Conservation (phyloP, 2,888 invertebrate genomes). For the Flexamia atlantica region DNA sequence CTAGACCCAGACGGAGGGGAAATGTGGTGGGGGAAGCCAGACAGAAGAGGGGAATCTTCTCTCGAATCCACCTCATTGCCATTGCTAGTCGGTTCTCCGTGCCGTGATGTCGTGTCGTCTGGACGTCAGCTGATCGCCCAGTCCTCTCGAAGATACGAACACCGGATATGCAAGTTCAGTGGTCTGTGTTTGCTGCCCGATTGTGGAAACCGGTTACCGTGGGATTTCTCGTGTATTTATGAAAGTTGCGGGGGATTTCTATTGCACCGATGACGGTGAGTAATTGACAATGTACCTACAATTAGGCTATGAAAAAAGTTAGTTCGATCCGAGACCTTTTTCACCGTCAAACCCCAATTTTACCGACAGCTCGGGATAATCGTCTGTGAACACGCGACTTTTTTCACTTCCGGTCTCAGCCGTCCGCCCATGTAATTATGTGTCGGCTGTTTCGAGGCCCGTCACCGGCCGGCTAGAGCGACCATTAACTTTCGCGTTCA, state of each 20-base stretch:
- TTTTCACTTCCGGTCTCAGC: slow-evolving; percentile 25
- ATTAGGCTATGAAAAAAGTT: background rate
- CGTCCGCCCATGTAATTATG: slow-evolving; percentile 18
- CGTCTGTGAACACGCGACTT: slow-evolving; percentile 25
- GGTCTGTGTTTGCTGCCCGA: background rate
- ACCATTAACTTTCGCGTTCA: slow-evolving; percentile 5
- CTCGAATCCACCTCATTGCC: slow-evolving; percentile 48
- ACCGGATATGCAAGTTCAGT: slow-evolving; percentile 41
- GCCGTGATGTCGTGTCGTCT: background rate
- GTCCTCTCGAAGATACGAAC: background rate
- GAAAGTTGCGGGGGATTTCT: background rate
- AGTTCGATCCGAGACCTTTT: background rate
- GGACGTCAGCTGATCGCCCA: background rate
- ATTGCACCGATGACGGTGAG: background rate
- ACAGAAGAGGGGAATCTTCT: slow-evolving; percentile 30
- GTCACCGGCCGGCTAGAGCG: background rate
- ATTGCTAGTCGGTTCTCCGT: slow-evolving; percentile 45
- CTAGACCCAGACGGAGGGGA: slow-evolving; percentile 66
- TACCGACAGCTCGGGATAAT: slow-evolving; percentile 17
- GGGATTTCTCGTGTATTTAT: slow-evolving; percentile 22
- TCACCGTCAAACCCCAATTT: slow-evolving; percentile 9
- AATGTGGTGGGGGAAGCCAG: slow-evolving; percentile 54
- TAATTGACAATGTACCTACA: background rate
- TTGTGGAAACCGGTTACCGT: background rate
- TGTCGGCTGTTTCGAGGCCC: background rate